phyloP scores from a whole-genome alignment of 2,113 vertebrate species.

The Petromus typicus region DNA sequence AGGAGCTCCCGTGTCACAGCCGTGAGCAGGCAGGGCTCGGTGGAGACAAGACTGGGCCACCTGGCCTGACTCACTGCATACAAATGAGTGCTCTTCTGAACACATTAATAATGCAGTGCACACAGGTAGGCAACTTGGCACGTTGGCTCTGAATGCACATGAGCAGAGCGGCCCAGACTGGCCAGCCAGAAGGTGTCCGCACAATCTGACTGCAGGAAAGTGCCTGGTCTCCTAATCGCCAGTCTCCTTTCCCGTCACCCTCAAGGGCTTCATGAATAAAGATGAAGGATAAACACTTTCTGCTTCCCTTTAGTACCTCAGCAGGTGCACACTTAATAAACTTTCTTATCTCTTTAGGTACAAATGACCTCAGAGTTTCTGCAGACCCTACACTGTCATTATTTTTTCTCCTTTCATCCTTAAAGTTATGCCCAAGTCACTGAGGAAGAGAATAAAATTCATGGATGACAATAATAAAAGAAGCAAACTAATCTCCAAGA shows the following conservation, averaged over 20 bases:
- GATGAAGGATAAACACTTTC: slow-evolving; percentile 79
- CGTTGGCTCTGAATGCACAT: slow-evolving; percentile 49
- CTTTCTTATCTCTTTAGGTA: slow-evolving; percentile 84
- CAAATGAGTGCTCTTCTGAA: slow-evolving; percentile 55
- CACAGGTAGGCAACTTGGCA: slow-evolving; percentile 73
- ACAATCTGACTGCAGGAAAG: slow-evolving; percentile 47
- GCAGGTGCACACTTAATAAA: slow-evolving; percentile 82
- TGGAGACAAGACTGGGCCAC: slow-evolving; percentile 44
- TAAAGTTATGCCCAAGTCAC: slow-evolving; percentile 67
- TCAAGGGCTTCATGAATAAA: slow-evolving; percentile 89
- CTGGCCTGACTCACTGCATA: slow-evolving; percentile 61
- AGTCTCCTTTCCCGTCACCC: slow-evolving; percentile 85
- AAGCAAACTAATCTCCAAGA: slow-evolving; percentile 78
- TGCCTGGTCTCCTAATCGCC: slow-evolving; percentile 75
- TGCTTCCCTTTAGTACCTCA: slow-evolving; percentile 55
- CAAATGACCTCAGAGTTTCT: slow-evolving; percentile 83
- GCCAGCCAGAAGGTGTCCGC: slow-evolving; percentile 67
- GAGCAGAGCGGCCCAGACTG: slow-evolving; percentile 71
- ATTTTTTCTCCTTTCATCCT: slow-evolving; percentile 67
- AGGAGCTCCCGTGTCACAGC: slow-evolving; percentile 65
- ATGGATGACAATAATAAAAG: slow-evolving; percentile 65
- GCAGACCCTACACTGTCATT: slow-evolving; percentile 78
- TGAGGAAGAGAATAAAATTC: slow-evolving; percentile 74
- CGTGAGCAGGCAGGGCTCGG: not conserved
- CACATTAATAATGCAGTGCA: slow-evolving; percentile 75